Evolutionary conservation across 2,113 vertebrate species (phyloP).

Genomic region (Potamarius usumacintae): DNA sequence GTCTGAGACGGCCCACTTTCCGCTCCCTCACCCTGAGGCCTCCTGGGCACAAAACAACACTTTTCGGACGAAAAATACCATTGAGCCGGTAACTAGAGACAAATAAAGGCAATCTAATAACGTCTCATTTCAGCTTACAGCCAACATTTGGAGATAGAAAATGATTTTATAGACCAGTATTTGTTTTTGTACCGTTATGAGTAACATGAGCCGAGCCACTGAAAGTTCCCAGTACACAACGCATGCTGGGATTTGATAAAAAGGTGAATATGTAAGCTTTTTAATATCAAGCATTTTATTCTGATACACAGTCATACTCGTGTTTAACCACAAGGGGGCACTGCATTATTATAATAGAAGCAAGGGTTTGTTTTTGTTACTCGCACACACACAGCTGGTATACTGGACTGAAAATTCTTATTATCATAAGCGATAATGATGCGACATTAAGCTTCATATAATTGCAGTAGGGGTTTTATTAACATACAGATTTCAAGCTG

Average conservation of each 20-base stretch:
- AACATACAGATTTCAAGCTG: neutral
- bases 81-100: no score
- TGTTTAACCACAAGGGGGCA: constrained; percentile 62
- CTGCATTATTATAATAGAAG: constrained; percentile 19
- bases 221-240: no score
- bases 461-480: neutral
- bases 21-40: constrained; percentile 87
- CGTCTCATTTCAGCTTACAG: no score
- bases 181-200: no score
- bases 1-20: constrained; percentile 81
- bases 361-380: neutral
- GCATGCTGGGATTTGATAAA: no score
- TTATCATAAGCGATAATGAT: neutral
- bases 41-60: constrained; percentile 67
- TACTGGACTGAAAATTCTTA: neutral
- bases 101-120: no score
- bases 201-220: no score
- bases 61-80: neutral
- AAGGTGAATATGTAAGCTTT: no score
- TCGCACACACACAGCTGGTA: neutral
- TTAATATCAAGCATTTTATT: neutral
- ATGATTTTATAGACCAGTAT: no score
- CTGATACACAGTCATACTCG: constrained; percentile 41
- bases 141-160: no score
- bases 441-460: neutral